Evolutionary conservation across 2,113 vertebrate species (phyloP), one percentile per base, ranked within the genome.

Genomic region (Brachionichthys hirsutus): DNA sequence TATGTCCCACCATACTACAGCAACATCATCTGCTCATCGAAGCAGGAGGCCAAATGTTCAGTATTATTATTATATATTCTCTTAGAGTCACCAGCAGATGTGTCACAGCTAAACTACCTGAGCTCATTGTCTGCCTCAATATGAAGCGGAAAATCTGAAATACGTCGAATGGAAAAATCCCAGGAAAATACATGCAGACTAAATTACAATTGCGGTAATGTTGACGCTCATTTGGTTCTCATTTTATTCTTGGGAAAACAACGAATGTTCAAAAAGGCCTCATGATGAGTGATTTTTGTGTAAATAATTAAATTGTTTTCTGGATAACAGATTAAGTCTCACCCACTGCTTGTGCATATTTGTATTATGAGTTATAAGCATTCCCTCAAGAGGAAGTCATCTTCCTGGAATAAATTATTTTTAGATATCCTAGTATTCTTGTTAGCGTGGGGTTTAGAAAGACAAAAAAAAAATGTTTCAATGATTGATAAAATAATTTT

Each of bases 1-100:
- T 80, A 89, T 77, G 73, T 88, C 73, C 85, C 78, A 74, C 62
- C 82, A 72, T 60, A 55, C 62, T 36, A 47, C 24, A 44, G 17
- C 70, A 74, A 78, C 67, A 67, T 65, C 57, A 54, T 85, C 61
- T 73, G 43, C 15, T 74, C 59, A 78, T 75, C 63, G 68, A 56
- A 77, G 64, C 41, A 60, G 84, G 82, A 89, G 86, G 73, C 75
- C 51, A 24, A 70, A 70, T 45, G 36, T 47, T 61, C 20, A 62
- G 12, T 13, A 17, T 46, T 2, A 35, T 4, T 46, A 67, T 73
- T 59, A n/a, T 52, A 47, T 49, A 74, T 81, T 73, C 46, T 61
- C 62, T 59, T 48, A 56, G 56, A 70, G 45, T 57, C 46, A 44
- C 43, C 42, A 62, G 49, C 7, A 1, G 59, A 20, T 16, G 36